Evolutionary conservation across 2,797 vertebrate species (phyloP).

Genomic region (Enteromius afrohamiltoni): DNA sequence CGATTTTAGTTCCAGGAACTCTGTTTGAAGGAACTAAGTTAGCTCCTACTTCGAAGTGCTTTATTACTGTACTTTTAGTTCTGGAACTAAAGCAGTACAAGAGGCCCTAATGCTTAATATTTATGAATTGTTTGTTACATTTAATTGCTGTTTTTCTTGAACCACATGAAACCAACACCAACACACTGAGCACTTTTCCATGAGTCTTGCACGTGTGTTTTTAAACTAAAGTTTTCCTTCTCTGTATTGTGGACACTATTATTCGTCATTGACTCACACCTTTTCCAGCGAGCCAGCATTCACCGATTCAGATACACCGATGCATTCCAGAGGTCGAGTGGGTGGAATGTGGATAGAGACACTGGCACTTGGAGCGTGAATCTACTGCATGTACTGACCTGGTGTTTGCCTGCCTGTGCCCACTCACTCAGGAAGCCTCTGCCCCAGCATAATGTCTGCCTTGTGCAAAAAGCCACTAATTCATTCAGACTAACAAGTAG

Average conservation of each 20-base stretch:
- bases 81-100: too few relatives aligned
- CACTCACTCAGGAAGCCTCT: conserved; percentile 58
- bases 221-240: background rate
- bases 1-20: too few relatives aligned
- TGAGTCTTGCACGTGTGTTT: background rate
- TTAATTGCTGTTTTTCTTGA: background rate
- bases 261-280: conserved; percentile 29
- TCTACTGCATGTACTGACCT: conserved; percentile 73
- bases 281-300: conserved; percentile 49
- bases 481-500: conserved; percentile 75
- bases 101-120: background rate
- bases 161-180: background rate
- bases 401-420: conserved; percentile 55
- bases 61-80: too few relatives aligned
- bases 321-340: conserved; percentile 77
- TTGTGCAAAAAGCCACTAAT: conserved; percentile 72
- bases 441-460: conserved; percentile 60
- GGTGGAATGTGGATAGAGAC: conserved; percentile 75
- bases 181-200: background rate
- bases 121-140: background rate
- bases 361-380: conserved; percentile 75
- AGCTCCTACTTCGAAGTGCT: too few relatives aligned
- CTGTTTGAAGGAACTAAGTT: too few relatives aligned
- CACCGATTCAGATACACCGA: conserved; percentile 39
- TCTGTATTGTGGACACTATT: background rate